Base-by-base conservation (phyloP, 1,140 invertebrate genomes). In the Sycophila sp. region DNA sequence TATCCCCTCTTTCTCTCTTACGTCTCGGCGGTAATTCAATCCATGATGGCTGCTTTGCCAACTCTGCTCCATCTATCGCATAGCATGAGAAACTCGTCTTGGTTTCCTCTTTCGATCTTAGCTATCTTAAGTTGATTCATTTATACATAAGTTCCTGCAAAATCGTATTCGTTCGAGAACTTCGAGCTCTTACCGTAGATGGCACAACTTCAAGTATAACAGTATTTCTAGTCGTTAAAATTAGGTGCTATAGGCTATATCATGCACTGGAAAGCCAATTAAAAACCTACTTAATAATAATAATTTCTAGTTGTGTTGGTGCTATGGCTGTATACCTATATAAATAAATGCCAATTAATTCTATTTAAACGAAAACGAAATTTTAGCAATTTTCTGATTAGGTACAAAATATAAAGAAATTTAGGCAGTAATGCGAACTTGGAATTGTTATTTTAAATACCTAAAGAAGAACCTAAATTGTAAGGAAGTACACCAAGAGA, bases 1-100 rank as follows among this genome's bases (percentile, higher is more conserved):
- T 11, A 51, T 62, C 71, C 74, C 77, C 76, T 71, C 75, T 71
- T 73, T 40, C 15, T n/a, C n/a, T n/a, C n/a, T n/a, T n/a, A n/a
- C 13, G 30, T 47, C 60, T 53, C 71, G 69, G 71, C 73, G 72
- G 45, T 67, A 59, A 75, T 74, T 77, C 75, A 77, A 80, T 81
- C 78, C 79, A 81, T 79, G 79, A 81, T 81, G 80, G 80, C 78
- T 76, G 79, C 74, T 34, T 26, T 7, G 8, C 71, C 53, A 76
- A 15, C 11, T n/a, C 11, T 2, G 17, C 67, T 71, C 77, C 79
- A 81, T 77, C 80, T 78, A 28, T 8, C 42, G 58, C 8, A 2
- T 2, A 22, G 5, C 10, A 15, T 2, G 22, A 3, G n/a, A 56
- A 56, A 36, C 30, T 11, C 4, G 0, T 1, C 0, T 2, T 17